phyloP scores from a whole-genome alignment of 2,113 vertebrate species.

The Cyanistes caeruleus region DNA sequence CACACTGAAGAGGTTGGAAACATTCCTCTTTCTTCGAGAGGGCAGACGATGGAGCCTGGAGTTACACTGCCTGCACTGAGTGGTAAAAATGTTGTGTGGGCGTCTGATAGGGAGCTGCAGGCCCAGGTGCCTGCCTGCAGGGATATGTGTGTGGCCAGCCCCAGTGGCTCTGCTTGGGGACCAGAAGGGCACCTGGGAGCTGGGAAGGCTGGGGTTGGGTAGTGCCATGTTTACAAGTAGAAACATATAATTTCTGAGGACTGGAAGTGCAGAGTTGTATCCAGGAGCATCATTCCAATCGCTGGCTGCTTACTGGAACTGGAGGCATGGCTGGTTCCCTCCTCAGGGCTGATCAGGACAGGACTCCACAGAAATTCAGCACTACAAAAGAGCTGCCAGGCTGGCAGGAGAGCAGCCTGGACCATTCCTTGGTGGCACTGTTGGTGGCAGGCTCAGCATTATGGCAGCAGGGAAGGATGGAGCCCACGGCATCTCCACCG shows the following conservation, averaged over 20 bases:
- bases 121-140: rapidly evolving
- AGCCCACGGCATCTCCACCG: not conserved
- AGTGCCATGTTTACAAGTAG: not conserved
- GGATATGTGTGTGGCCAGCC: not conserved
- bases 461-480: rapidly evolving
- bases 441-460: not conserved
- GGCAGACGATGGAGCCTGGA: not conserved
- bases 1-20: not conserved
- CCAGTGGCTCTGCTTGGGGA: not conserved
- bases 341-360: not conserved
- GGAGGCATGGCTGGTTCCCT: not conserved
- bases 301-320: rapidly evolving
- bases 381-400: not conserved
- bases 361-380: not conserved
- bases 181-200: not conserved
- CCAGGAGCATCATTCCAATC: not conserved
- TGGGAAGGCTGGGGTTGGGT: not conserved
- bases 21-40: not conserved
- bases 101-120: rapidly evolving
- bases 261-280: not conserved
- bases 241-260: not conserved
- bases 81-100: constrained; percentile 2
- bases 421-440: not conserved
- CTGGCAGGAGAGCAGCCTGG: rapidly evolving
- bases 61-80: not conserved